phyloP scores from a whole-genome alignment of 2,888 invertebrate species.

The Phragmatobia fuliginosa region DNA sequence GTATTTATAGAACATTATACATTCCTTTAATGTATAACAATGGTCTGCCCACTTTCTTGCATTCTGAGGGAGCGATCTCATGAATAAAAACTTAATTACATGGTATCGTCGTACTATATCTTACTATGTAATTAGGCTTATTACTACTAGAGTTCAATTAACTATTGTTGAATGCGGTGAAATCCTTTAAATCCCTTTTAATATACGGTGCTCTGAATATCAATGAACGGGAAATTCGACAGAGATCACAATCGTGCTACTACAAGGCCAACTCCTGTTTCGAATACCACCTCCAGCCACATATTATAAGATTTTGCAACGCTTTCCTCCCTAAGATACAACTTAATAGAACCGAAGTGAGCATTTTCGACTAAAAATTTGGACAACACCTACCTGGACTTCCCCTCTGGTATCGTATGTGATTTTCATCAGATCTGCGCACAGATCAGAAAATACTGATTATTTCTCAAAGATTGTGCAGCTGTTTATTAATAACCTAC shows the following conservation, averaged over 20 bases:
- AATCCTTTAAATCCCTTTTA: background rate
- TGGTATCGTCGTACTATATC: no score
- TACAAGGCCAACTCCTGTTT: background rate
- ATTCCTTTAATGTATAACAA: background rate
- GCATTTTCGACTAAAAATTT: background rate
- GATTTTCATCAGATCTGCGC: background rate
- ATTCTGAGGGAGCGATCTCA: no score
- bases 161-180: background rate
- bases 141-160: background rate
- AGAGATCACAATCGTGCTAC: background rate
- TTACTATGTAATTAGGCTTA: background rate
- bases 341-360: conserved; percentile 1
- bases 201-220: background rate
- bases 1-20: conserved; percentile 23
- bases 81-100: no score
- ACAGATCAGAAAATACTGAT: background rate
- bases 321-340: background rate
- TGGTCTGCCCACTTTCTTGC: no score
- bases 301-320: conserved; percentile 4
- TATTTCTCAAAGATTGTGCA: background rate
- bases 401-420: background rate
- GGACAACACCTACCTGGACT: background rate
- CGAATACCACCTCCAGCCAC: background rate
- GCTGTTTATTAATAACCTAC: background rate
- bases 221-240: background rate